Base-by-base conservation (phyloP, 2,113 vertebrate genomes). In the Pongo pygmaeus region DNA sequence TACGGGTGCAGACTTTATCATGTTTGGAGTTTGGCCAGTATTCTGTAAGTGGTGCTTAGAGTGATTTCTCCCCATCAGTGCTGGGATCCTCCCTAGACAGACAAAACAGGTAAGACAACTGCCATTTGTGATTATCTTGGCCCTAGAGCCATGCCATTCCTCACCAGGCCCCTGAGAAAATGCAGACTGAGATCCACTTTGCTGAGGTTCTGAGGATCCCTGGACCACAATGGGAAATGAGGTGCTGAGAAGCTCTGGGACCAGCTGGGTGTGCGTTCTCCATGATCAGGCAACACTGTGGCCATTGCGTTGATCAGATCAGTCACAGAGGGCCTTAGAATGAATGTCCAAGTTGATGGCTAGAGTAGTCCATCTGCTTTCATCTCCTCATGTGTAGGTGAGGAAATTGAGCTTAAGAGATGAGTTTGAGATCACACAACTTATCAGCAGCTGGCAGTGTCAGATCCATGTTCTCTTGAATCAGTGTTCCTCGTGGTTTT, bases 31-130 rank as follows among this genome's bases (percentile, higher is more conserved):
- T 77, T 89, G 83, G 87, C 70, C 81, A 69, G 57, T 43, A 9
- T 30, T 89, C 69, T 91, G 48, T 46, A 46, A 77, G 87, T 78
- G 52, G 25, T 85, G 48, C 69, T 88, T 43, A 84, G 48, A 80
- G 48, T 70, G 67, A 86, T 64, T 64, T 69, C 70, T 86, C 27
- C 57, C 52, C 50, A 48, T 74, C 52, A 78, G 52, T 69, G 35
- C 48, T 59, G 35, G 18, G 32, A 55, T 93, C 75, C 20, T 91
- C 43, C 55, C n/a, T 43, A 93, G 77, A 88, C 27, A 74, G 55
- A 84, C 52, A 94, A 83, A 93, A 94, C 57, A 96, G 64, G 81
- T 70, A 50, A 93, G 32, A 27, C 84, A 77, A 40, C 48, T 57
- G 50, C 35, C 59, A 20, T 69, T 74, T 80, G 40, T 80, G 48